Base-by-base conservation (phyloP, 2,797 vertebrate genomes). In the Neopelma chrysocephalum region DNA sequence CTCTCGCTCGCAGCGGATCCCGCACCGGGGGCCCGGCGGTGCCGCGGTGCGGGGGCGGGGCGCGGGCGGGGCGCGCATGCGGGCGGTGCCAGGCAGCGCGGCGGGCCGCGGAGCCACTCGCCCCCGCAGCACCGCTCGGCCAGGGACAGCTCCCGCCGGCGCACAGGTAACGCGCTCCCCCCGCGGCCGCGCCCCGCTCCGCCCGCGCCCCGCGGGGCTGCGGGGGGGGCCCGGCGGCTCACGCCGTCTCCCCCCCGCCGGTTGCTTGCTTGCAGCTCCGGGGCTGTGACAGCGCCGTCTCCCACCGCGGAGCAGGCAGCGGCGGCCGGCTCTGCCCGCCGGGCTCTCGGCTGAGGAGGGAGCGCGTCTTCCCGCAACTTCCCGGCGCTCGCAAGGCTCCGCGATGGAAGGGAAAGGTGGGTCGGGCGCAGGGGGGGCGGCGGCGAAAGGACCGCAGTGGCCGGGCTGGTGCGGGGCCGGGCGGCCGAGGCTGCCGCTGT, bases 401-500 rank as follows among this genome's bases (percentile, higher is more conserved):
- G 98, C 97, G 94, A 98, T 98, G 98, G 98, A 82, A 87, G 93
- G 89, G 76, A 96, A 95, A 95, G 95, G 94, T 90, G 95, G 76
- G 95, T 82, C 54, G 62, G 84, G 85, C 36, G 72, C 40, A 27
- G 77, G 36, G 66, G 80, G 53, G 34, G 75, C 73, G 91, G 79
- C 58, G 69, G 85, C 31, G 53, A 8, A 42, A 87, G 94, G 54
- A 97, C 97, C 96, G 87, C 96, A 96, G 93, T 95, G 97, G 92
- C 96, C 97, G 97, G 96, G 97, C 97, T 92, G 96, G 93, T 75
- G 9, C 91, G 77, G 91, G 89, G 87, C 86, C 64, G 95, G 85
- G 87, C 73, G 17, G 91, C 69, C 72, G 77, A 23, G 88, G 84
- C 53, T 29, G 90, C 88, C 64, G 88, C 84, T 66, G 93, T 54